Percentiles rank a stretch among this genome's conserved stretches.
Evolutionary conservation across 64 coral and sea anemone genomes (phyloP).

Genomic region (Pocillopora damicornis): DNA sequence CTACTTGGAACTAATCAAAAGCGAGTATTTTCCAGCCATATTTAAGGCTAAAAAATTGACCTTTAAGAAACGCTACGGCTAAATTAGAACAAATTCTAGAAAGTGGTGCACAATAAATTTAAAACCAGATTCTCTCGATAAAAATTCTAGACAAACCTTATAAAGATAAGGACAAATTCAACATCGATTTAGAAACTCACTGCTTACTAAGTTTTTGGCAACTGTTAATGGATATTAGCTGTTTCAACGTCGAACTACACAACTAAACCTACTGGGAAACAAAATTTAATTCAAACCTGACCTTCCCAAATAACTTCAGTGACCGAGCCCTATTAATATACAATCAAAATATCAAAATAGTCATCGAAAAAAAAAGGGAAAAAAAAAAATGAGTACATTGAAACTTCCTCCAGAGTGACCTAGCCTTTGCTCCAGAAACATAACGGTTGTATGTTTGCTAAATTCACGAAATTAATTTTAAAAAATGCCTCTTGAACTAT

Average conservation of each 20-base stretch:
- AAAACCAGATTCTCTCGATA: neutral
- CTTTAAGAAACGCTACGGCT: neutral
- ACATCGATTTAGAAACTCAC: neutral
- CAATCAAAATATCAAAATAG: constrained; percentile 26
- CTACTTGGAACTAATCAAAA: constrained; percentile 10
- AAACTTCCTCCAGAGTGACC: no score
- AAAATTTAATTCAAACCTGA: constrained; percentile 20
- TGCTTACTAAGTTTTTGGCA: neutral
- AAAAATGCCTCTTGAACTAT: no score
- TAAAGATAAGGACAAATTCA: neutral
- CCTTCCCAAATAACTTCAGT: neutral
- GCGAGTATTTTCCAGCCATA: neutral
- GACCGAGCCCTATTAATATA: constrained; percentile 20
- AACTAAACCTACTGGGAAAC: neutral
- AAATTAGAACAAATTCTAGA: neutral
- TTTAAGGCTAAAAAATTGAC: neutral
- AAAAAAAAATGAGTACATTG: no score
- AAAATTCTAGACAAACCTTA: neutral
- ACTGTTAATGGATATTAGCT: neutral
- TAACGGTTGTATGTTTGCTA: no score
- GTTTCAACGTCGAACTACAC: neutral
- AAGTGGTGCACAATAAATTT: no score
- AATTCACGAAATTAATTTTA: no score
- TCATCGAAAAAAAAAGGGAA: neutral
- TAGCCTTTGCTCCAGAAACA: no score